A percentile compares a stretch with the other conserved stretches of the same genome.
Evolutionary conservation across 1,140 invertebrate genomes (phyloP).

Genomic region (Drosophila cardini): DNA sequence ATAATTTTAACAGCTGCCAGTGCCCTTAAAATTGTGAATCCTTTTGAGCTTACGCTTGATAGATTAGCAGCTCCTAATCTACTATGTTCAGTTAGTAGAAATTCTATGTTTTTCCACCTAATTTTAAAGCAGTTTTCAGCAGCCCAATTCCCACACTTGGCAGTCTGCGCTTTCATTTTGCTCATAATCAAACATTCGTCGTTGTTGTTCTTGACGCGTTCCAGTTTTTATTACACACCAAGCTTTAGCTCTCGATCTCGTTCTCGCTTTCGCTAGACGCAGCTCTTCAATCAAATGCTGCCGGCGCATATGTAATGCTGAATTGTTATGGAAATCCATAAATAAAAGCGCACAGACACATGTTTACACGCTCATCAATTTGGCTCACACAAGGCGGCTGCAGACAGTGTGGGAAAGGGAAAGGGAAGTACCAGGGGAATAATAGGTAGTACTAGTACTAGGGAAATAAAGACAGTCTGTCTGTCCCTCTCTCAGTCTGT

Average conservation of each 20-base stretch:
- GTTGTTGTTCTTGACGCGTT: background rate
- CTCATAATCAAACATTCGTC: constrained; percentile 38
- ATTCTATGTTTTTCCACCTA: background rate
- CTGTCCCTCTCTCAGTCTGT: background rate
- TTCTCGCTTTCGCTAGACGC: constrained; percentile 31
- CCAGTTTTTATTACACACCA: constrained; percentile 21
- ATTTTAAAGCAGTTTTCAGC: background rate
- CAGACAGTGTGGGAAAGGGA: constrained; percentile 10
- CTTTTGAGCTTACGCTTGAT: constrained; percentile 6
- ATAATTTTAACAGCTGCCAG: constrained; percentile 17
- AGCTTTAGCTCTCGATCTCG: background rate
- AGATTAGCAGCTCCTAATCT: constrained; percentile 11
- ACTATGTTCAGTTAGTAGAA: background rate
- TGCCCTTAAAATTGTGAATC: constrained; percentile 3
- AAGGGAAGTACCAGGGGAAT: background rate
- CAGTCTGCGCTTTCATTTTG: constrained; percentile 5
- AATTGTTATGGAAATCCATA: constrained; percentile 82
- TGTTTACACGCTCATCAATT: constrained; percentile 82
- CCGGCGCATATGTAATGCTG: constrained; percentile 73
- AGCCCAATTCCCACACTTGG: background rate
- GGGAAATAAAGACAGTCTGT: constrained; percentile 31
- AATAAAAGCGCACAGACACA: constrained; percentile 79
- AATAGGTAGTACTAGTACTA: too few relatives aligned
- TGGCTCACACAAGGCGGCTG: constrained; percentile 43
- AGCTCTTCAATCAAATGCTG: constrained; percentile 72